phyloP scores from a whole-genome alignment of 2,797 vertebrate species.

The Hipposideros larvatus region DNA sequence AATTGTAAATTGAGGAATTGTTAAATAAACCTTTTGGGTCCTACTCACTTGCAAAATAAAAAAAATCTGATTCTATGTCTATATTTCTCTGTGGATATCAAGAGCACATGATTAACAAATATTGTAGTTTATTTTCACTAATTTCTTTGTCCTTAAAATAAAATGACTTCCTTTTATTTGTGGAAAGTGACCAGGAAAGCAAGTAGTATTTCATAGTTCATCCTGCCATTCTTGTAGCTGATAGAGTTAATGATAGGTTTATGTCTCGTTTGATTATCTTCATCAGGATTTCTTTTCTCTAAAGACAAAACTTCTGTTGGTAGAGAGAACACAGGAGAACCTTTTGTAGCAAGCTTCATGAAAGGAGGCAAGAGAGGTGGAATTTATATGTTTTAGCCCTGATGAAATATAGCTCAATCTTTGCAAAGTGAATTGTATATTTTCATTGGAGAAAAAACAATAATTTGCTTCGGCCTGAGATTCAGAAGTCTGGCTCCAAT shows the following conservation, averaged over 20 bases:
- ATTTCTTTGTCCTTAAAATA: not conserved
- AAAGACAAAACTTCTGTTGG: constrained; percentile 9
- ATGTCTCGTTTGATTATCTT: not conserved
- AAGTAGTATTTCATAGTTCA: not conserved
- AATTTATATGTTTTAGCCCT: constrained; percentile 44
- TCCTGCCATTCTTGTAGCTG: not conserved
- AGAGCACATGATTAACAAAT: not conserved
- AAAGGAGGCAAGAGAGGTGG: not conserved
- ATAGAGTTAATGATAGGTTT: not conserved
- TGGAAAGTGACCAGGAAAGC: not conserved
- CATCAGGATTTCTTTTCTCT: constrained; percentile 33
- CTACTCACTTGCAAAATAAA: constrained; percentile 11
- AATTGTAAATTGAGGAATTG: not conserved
- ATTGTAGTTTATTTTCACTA: not conserved
- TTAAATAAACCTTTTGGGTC: not conserved
- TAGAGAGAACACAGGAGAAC: not conserved
- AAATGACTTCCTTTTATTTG: constrained; percentile 24
- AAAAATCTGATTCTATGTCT: not conserved
- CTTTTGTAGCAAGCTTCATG: not conserved
- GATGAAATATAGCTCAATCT: constrained; percentile 58
- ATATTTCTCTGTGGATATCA: not conserved
- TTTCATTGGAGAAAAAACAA: constrained; percentile 66
- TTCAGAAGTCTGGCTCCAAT: constrained; percentile 49
- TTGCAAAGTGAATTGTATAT: constrained; percentile 65
- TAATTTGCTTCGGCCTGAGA: constrained; percentile 48